phyloP scores from a whole-genome alignment of 2,888 invertebrate genomes.

The Lycia hirtaria region DNA sequence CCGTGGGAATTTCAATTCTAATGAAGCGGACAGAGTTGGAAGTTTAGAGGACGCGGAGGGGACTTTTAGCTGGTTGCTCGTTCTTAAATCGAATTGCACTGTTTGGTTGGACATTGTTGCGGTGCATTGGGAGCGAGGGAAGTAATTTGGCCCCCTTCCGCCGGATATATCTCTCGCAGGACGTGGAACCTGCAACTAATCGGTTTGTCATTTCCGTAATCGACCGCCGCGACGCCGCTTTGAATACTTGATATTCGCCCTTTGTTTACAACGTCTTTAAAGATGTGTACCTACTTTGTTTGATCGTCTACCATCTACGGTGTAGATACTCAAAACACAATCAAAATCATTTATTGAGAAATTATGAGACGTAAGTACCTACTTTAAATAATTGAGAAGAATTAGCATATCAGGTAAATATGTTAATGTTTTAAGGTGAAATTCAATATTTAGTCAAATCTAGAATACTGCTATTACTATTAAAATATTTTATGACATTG shows the following conservation, averaged over 20 bases:
- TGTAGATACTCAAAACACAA: background rate
- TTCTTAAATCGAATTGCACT: slow-evolving; percentile 68
- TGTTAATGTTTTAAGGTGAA: too few species aligned
- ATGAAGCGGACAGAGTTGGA: slow-evolving; percentile 67
- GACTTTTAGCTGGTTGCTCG: slow-evolving; percentile 55
- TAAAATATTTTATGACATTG: too few species aligned
- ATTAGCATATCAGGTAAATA: too few species aligned
- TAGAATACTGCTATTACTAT: too few species aligned
- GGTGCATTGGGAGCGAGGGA: slow-evolving; percentile 67
- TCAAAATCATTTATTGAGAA: too few species aligned
- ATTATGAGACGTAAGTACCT: too few species aligned
- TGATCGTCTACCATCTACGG: background rate
- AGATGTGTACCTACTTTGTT: slow-evolving; percentile 1
- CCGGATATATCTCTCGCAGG: slow-evolving; percentile 77
- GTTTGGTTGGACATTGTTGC: slow-evolving; percentile 67
- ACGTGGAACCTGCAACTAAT: slow-evolving; percentile 76
- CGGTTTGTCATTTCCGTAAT: slow-evolving; percentile 82
- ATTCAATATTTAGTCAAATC: too few species aligned
- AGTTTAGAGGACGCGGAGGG: slow-evolving; percentile 50
- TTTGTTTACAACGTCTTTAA: slow-evolving; percentile 54
- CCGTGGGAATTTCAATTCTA: slow-evolving; percentile 82
- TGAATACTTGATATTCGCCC: slow-evolving; percentile 68
- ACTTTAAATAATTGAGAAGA: too few species aligned
- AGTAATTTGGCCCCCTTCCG: slow-evolving; percentile 77
- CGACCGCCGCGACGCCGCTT: slow-evolving; percentile 66